A percentile compares a stretch with the other conserved stretches of the same genome.
Evolutionary conservation across 1,140 invertebrate species (phyloP).

Genomic region (Ceratina japonica): DNA sequence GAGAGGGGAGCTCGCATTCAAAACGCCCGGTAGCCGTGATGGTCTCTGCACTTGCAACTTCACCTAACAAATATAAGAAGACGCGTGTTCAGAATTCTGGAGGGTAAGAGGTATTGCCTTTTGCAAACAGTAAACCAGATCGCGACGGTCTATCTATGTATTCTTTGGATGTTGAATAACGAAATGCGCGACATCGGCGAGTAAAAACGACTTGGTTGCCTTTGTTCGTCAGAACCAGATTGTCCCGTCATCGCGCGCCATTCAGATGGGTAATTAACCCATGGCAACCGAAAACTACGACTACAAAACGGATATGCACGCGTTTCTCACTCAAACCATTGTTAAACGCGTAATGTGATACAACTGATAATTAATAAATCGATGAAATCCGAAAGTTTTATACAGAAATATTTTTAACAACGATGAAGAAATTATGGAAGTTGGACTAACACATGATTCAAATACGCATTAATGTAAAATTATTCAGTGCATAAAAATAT

Average conservation of each 20-base stretch:
- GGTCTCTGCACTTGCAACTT: constrained; percentile 59
- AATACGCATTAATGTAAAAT: not conserved
- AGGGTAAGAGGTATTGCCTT: constrained; percentile 45
- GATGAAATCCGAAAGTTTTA: too few relatives aligned
- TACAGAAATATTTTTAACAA: too few relatives aligned
- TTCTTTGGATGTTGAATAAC: constrained; percentile 19
- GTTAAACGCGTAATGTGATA: too few relatives aligned
- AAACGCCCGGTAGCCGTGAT: constrained; percentile 30
- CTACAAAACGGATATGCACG: not conserved
- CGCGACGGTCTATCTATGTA: constrained; percentile 11
- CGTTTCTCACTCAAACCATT: too few relatives aligned
- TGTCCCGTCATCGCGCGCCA: constrained; percentile 1
- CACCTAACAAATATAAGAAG: not conserved
- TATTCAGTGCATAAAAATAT: not conserved
- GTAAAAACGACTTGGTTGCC: constrained; percentile 9
- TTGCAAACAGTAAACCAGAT: constrained; percentile 53
- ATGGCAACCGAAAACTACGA: not conserved
- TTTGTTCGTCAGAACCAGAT: not conserved
- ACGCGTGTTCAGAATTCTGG: constrained; percentile 17
- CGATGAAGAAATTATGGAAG: too few relatives aligned
- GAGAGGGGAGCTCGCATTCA: constrained; percentile 7
- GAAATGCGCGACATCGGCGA: constrained; percentile 6
- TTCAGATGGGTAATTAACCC: constrained; percentile 30
- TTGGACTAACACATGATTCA: not conserved
- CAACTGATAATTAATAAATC: too few relatives aligned